These are phyloP conservation scores for Nemotelus nigrinus DNA, from an alignment of 2,888 invertebrate genomes.

Conservation along the genomic window DNA sequence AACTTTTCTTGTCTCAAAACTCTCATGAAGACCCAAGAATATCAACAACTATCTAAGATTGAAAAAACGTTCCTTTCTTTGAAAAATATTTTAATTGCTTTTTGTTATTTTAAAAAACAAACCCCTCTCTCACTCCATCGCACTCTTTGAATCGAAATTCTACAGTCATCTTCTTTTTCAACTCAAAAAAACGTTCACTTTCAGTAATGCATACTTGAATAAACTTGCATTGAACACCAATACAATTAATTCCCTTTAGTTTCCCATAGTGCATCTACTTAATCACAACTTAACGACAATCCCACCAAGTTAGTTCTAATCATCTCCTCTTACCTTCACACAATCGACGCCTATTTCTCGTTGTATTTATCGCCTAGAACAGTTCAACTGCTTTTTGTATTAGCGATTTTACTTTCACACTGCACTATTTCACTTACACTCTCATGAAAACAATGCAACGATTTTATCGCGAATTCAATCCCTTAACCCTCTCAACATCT, in stretches of 20 bases:
- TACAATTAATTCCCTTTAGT: neutral
- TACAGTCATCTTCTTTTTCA: too few relatives aligned
- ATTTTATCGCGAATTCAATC: conserved; percentile 19
- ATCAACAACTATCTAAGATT: too few relatives aligned
- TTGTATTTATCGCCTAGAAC: conserved; percentile 33
- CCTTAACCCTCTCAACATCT: conserved; percentile 23
- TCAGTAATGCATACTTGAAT: conserved; percentile 16
- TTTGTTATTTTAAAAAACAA: too few relatives aligned
- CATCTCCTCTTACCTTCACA: conserved; percentile 42
- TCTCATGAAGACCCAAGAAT: too few relatives aligned
- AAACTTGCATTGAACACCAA: neutral
- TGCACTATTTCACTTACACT: conserved; percentile 42
- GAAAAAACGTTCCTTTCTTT: too few relatives aligned
- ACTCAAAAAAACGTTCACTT: conserved; percentile 13
- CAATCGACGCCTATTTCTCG: conserved; percentile 4
- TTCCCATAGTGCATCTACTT: too few relatives aligned
- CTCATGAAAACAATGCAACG: conserved; percentile 13
- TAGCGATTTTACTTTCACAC: conserved; percentile 35
- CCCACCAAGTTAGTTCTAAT: conserved; percentile 2
- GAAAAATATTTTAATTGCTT: too few relatives aligned
- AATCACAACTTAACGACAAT: neutral
- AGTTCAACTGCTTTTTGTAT: conserved; percentile 28
- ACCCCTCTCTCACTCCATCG: too few relatives aligned
- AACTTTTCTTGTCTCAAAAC: too few relatives aligned
- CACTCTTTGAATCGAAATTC: too few relatives aligned